Evolutionary conservation across 2,797 vertebrate genomes (phyloP), one percentile per base, ranked within the genome.

Genomic region (Bradypodion ventrale): DNA sequence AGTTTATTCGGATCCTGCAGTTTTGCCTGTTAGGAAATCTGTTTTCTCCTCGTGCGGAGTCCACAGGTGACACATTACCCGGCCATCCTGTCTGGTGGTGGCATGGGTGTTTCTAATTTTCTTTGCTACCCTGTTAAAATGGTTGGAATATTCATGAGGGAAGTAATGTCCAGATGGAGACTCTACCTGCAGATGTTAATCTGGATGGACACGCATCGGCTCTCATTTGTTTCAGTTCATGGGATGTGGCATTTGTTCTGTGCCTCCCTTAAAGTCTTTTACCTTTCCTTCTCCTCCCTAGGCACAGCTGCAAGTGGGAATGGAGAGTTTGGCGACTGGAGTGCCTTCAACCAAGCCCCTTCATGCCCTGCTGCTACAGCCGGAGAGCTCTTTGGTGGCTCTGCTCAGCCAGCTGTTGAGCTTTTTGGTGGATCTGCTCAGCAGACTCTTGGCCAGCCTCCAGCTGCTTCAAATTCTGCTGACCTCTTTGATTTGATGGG

Each of bases 251-350:
- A 83, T 91, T 95, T 93, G 82, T 83, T 92, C 78, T 78, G 63
- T 90, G 82, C 62, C 73, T 91, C 92, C 91, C 74, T 84, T 68
- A 85, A 84, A 90, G 80, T 88, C 88, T 86, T 77, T 86, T 90
- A 75, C 86, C 75, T 88, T 78, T 69, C 52, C 2, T 88, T 84
- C 66, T 19, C 76, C 82, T 82, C 77, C 83, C 90, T 92, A 96
- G 96, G 94, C 89, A 90, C 96, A 90, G 90, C 95, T 90, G 78
- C 97, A 63, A 96, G 94, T 95, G 96, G 96, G 87, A 98, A 97
- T 80, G 97, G 96, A 94, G 98, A 99, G 35, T 99, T 99, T 90
- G 98, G 98, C 83, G 98, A 98, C 85, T 99, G 98, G 98, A 98
- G 97, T 90, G 96, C 98, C 92, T 99, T 99, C 95, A 97, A 96